Evolutionary conservation across 2,797 vertebrate species (phyloP).

Genomic region (Emys orbicularis): DNA sequence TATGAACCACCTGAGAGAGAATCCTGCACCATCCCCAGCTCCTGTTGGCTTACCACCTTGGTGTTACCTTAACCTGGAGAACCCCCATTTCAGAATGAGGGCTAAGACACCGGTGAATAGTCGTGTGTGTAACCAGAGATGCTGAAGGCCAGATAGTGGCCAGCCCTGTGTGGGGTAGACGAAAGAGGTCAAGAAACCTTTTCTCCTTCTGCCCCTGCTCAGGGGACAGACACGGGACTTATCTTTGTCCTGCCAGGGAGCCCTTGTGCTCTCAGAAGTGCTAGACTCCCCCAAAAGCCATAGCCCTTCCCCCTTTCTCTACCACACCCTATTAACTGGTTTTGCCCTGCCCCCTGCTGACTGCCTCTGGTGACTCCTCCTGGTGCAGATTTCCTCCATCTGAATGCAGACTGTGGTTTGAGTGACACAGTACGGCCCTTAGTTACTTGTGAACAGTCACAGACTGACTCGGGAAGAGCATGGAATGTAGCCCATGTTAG

Average conservation of each 20-base stretch:
- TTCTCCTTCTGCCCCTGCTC: slow-evolving; percentile 11
- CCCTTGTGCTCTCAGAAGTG: not conserved
- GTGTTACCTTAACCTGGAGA: not conserved
- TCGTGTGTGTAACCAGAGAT: not conserved
- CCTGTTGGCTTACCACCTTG: not conserved
- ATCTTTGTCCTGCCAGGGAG: not conserved
- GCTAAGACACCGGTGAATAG: slow-evolving; percentile 33
- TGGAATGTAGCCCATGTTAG: not conserved
- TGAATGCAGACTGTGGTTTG: slow-evolving; percentile 67
- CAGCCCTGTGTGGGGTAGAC: not conserved
- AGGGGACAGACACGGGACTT: not conserved
- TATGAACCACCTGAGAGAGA: not conserved
- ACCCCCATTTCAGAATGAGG: not conserved
- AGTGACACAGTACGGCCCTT: slow-evolving; percentile 29
- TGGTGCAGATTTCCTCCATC: slow-evolving; percentile 75
- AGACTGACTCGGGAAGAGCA: not conserved
- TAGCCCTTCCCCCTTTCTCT: not conserved
- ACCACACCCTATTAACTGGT: not conserved
- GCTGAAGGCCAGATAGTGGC: not conserved
- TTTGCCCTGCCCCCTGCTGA: slow-evolving; percentile 3
- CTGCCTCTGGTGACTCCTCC: slow-evolving; percentile 68
- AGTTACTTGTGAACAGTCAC: not conserved
- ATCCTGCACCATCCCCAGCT: not conserved
- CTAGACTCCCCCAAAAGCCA: slow-evolving; percentile 3
- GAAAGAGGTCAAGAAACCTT: slow-evolving; percentile 23